A percentile compares a stretch with the other conserved stretches of the same genome.
phyloP scores from a whole-genome alignment of 2,888 invertebrate genomes.

The Phymatocera aterrima region DNA sequence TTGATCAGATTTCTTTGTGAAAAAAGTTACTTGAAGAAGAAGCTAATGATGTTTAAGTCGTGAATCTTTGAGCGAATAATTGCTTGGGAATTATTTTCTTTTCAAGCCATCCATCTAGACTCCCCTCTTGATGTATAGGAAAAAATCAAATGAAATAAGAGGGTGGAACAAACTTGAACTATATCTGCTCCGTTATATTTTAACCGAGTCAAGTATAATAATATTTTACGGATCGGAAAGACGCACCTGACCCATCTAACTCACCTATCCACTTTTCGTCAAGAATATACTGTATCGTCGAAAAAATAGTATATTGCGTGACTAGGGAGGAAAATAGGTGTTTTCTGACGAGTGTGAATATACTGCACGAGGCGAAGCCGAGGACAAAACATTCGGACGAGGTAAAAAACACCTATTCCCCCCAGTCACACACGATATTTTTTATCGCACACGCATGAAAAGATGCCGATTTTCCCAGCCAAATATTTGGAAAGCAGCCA shows the following conservation, averaged over 20 bases:
- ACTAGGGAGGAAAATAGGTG: too few species aligned
- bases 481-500: too few species aligned
- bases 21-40: background rate
- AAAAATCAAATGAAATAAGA: background rate
- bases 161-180: background rate
- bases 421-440: too few species aligned
- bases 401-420: too few species aligned
- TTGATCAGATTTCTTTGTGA: background rate
- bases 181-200: background rate
- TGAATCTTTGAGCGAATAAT: constrained; percentile 16
- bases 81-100: background rate
- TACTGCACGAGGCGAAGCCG: too few species aligned
- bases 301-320: too few species aligned
- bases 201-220: background rate
- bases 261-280: background rate
- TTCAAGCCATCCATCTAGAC: background rate
- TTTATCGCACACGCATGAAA: too few species aligned
- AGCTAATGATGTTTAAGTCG: background rate
- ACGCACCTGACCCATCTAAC: background rate
- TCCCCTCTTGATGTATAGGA: background rate
- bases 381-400: too few species aligned
- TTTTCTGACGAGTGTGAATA: too few species aligned
- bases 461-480: too few species aligned
- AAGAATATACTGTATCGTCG: too few species aligned
- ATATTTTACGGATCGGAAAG: background rate